These are phyloP conservation scores for Heteromormyrus szaboi DNA, from an alignment of 2,797 vertebrate species.

Conservation along the genomic window DNA sequence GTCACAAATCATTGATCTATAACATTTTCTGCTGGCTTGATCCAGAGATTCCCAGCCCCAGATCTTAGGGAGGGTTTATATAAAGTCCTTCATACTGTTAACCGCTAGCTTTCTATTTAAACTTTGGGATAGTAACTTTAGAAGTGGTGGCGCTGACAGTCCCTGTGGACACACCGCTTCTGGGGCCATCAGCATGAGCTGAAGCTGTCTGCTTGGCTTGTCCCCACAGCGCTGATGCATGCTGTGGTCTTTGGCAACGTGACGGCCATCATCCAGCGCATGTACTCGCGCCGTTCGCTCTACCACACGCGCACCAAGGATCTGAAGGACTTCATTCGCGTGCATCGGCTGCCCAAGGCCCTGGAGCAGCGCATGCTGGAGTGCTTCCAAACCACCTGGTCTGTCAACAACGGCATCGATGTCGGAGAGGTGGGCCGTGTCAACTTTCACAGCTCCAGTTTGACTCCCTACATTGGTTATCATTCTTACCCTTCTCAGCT, in stretches of 20 bases:
- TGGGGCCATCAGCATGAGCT: neutral
- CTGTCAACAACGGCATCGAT: conserved; percentile 47
- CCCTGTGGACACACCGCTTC: neutral
- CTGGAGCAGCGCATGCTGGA: conserved; percentile 45
- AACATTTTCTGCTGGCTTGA: neutral
- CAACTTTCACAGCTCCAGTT: neutral
- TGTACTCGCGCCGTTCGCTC: conserved; percentile 44
- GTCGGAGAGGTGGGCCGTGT: conserved; percentile 37
- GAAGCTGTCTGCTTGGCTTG: no score
- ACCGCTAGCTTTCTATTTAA: neutral
- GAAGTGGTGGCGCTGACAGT: no score
- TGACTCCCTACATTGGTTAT: neutral
- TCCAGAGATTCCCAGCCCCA: neutral
- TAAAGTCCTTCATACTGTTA: neutral
- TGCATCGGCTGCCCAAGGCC: conserved; percentile 43
- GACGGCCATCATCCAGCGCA: conserved; percentile 46
- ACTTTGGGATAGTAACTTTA: neutral
- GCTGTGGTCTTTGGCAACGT: conserved; percentile 46
- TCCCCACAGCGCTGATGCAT: conserved; percentile 41
- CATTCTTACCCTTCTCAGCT: neutral
- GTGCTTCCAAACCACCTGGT: conserved; percentile 48
- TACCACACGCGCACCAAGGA: conserved; percentile 48
- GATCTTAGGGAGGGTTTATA: neutral
- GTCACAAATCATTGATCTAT: neutral
- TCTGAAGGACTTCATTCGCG: conserved; percentile 46